These are phyloP conservation scores for Polyommatus icarus DNA, from an alignment of 2,888 invertebrate species.

Conservation along the genomic window DNA sequence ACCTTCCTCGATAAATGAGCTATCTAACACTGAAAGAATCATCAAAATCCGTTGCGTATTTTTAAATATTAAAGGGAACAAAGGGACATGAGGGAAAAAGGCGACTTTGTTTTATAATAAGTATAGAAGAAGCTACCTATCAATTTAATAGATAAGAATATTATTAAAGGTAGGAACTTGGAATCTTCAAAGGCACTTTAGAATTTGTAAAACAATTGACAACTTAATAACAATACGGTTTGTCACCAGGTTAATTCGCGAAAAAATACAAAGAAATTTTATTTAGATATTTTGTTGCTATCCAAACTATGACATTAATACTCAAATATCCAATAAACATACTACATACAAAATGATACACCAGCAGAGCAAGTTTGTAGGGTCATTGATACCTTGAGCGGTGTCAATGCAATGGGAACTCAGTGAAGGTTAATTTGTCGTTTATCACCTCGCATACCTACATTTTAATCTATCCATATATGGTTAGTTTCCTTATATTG, in stretches of 20 bases:
- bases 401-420: conserved; percentile 4
- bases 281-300: no score
- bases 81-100: no score
- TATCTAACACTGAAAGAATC: no score
- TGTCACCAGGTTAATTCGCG: background rate
- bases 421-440: background rate
- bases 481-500: background rate
- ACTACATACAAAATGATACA: background rate
- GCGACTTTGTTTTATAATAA: no score
- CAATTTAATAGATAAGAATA: background rate
- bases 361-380: background rate
- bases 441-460: conserved; percentile 9
- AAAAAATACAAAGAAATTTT: no score
- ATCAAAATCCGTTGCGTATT: no score
- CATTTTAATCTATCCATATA: conserved; percentile 3
- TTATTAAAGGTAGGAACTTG: background rate
- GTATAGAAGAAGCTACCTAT: no score
- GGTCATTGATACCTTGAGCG: conserved; percentile 16
- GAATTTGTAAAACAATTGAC: background rate
- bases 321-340: no score
- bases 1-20: no score
- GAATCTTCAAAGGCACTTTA: background rate
- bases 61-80: no score
- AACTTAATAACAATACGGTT: background rate
- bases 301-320: no score